Evolutionary conservation across 37 sponge, comb jelly and placozoan genomes (phyloP).

Genomic region (Ephydatia muelleri): DNA sequence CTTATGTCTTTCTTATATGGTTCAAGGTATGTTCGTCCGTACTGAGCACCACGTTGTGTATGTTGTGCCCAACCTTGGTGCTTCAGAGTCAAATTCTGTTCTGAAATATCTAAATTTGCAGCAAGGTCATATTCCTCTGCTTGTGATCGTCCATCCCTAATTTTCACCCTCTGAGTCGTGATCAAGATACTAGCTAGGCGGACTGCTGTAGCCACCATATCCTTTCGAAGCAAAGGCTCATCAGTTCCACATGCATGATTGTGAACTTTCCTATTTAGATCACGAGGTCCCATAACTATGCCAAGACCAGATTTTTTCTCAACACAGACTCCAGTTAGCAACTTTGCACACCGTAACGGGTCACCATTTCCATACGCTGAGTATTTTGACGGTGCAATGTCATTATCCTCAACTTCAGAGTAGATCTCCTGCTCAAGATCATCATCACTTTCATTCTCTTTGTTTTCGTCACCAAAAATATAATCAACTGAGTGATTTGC

Average conservation of each 20-base stretch:
- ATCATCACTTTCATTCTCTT: background rate
- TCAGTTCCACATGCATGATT: background rate
- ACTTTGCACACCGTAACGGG: background rate
- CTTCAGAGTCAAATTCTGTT: background rate
- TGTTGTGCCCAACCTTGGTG: background rate
- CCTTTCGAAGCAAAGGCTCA: background rate
- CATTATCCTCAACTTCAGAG: background rate
- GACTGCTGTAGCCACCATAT: background rate
- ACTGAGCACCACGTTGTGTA: background rate
- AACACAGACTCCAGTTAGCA: background rate
- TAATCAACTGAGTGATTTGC: background rate
- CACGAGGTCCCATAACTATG: background rate
- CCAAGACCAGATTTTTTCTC: background rate
- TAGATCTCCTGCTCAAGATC: background rate
- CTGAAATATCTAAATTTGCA: background rate
- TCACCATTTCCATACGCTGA: background rate
- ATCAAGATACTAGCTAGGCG: background rate
- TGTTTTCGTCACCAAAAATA: background rate
- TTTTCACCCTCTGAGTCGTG: background rate
- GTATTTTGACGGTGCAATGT: background rate
- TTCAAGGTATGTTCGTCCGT: background rate
- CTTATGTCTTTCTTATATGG: background rate
- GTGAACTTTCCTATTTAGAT: background rate
- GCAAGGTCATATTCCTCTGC: background rate
- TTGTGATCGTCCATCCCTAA: slow-evolving; percentile 4